Base-by-base conservation (phyloP, 2,888 invertebrate genomes). In the Dicranocentrus wangi region DNA sequence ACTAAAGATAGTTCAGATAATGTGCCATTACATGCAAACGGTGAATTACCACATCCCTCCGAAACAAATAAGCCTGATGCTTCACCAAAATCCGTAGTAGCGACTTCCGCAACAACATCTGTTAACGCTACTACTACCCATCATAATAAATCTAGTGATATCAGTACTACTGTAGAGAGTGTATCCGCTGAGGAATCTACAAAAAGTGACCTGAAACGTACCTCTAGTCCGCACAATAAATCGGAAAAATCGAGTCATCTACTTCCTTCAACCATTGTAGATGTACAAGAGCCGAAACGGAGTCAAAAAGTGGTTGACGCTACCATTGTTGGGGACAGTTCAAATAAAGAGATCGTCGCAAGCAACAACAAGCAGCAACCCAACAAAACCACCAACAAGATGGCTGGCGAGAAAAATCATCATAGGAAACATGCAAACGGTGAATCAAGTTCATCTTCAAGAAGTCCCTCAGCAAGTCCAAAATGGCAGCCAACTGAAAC, bases 21-120 rank as follows among this genome's bases (percentile, higher is more conserved):
- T 78, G 82, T 83, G 84, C 84, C 84, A 84, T 81, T 81, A 72
- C 60, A 69, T 75, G 53, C 75, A 47, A 81, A 75, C 75, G 81
- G 73, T 61, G 81, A 81, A 81, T 77, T 73, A 72, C 68, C 79
- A 81, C 81, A 81, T 73, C 81, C 81, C 83, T 78, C 81, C 83
- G 78, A 83, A 19, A 81, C 81, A 75, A 68, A 32, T 69, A 81
- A 77, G 68, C 65, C 82, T 63, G 72, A 82, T 69, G 72, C 66
- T 75, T 80, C 73, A 75, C 79, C 82, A 51, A 76, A 65, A 69
- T 60, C 68, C 27, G 60, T 65, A 71, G 68, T n/a, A n/a, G n/a
- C 60, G 43, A 27, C 70, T 47, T 23, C 51, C 55, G 21, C 73
- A n/a, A 7, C 39, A 39, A 13, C n/a, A n/a, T n/a, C n/a, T n/a